Percentiles rank a stretch among this genome's conserved stretches.
phyloP scores from a whole-genome alignment of 2,113 vertebrate genomes.

The Coregonus clupeaformis region DNA sequence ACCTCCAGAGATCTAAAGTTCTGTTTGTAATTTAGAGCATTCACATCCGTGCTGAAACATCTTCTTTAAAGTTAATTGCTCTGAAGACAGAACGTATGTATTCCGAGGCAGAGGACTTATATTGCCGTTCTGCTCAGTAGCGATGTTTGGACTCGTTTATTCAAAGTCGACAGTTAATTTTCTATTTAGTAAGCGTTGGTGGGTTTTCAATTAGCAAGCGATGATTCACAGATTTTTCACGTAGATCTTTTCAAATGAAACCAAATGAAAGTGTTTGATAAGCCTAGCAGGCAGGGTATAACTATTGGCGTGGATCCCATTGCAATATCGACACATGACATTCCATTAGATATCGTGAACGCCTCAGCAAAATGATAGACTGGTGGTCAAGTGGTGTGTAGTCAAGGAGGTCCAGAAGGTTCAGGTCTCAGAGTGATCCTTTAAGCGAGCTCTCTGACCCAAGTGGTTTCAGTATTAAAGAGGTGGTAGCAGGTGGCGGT shows the following conservation, averaged over 20 bases:
- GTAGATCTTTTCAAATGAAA: slow-evolving; percentile 19
- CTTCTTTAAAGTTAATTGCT: slow-evolving; percentile 12
- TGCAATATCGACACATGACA: too few relatives aligned
- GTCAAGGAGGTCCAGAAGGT: too few relatives aligned
- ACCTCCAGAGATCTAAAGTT: not conserved
- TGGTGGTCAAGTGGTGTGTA: too few relatives aligned
- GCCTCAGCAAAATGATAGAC: too few relatives aligned
- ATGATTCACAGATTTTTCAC: slow-evolving; percentile 20
- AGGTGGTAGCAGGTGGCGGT: not conserved
- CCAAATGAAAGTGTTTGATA: slow-evolving; percentile 28
- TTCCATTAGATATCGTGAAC: too few relatives aligned
- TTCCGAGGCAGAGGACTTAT: not conserved
- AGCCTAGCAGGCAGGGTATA: not conserved
- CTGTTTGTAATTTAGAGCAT: slow-evolving; percentile 7
- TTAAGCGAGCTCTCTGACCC: not conserved
- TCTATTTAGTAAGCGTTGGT: slow-evolving; percentile 28
- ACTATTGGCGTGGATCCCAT: not conserved
- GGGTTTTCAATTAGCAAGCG: slow-evolving; percentile 18
- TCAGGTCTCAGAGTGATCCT: too few relatives aligned
- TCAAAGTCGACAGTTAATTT: slow-evolving; percentile 23
- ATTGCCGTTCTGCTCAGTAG: not conserved
- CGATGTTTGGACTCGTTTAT: slow-evolving; percentile 24
- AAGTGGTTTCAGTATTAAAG: not conserved
- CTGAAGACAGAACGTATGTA: slow-evolving; percentile 4
- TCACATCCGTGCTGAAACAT: not conserved